A percentile compares a stretch with the other conserved stretches of the same genome.
Conservation (phyloP, 2,888 invertebrate genomes). For the Mesorhabditis belari region DNA sequence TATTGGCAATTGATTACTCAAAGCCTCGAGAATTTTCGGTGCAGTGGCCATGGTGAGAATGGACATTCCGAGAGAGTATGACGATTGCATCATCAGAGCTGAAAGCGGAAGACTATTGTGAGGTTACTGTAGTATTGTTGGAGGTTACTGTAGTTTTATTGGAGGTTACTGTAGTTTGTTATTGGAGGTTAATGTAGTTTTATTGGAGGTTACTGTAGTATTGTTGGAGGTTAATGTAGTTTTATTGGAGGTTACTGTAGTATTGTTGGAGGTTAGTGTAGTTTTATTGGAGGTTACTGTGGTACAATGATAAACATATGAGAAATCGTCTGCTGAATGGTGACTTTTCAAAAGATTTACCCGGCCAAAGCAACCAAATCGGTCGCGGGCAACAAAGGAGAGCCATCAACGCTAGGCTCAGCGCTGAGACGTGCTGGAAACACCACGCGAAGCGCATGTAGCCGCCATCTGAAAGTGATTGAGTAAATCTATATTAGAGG, state of each 20-base stretch:
- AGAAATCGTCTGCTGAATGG: no score
- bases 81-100: constrained; percentile 49
- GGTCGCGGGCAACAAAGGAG: constrained; percentile 28
- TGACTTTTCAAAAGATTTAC: constrained; percentile 18
- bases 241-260: no score
- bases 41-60: constrained; percentile 52
- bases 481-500: constrained; percentile 34
- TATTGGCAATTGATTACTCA: constrained; percentile 8
- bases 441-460: constrained; percentile 48
- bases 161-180: no score
- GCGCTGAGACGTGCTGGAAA: constrained; percentile 42
- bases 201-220: no score
- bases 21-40: constrained; percentile 46
- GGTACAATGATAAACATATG: no score
- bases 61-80: constrained; percentile 50
- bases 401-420: constrained; percentile 29
- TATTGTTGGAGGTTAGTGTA: no score
- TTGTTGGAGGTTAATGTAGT: no score
- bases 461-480: constrained; percentile 39
- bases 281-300: no score
- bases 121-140: no score
- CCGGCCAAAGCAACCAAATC: constrained; percentile 50
- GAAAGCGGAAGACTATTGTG: constrained; percentile 4
- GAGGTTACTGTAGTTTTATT: no score
- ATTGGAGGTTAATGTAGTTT: no score